Conservation (phyloP, 1,140 invertebrate species). For the Drosophila gunungcola region DNA sequence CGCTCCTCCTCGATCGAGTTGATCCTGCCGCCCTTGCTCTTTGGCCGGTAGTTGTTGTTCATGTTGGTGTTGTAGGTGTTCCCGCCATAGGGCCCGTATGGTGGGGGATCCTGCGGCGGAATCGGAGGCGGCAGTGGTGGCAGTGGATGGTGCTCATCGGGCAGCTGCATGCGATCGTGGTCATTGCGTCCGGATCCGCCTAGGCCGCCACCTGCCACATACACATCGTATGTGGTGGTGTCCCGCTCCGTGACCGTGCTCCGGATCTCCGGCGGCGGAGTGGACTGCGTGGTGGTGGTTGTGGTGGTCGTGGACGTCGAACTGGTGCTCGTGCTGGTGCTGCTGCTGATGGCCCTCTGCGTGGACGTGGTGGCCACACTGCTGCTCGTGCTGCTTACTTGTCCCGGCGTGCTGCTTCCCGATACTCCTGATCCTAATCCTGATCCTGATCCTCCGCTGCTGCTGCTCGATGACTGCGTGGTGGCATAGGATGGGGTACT, state of each 20-base stretch:
- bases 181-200: slow-evolving; percentile 39
- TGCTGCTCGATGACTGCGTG: slow-evolving; percentile 55
- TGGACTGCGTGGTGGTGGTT: slow-evolving; percentile 69
- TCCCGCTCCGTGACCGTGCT: slow-evolving; percentile 73
- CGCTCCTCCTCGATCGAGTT: slow-evolving; percentile 90
- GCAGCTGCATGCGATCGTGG: slow-evolving; percentile 67
- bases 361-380: slow-evolving; percentile 50
- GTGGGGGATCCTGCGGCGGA: slow-evolving; percentile 64
- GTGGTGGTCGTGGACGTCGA: slow-evolving; percentile 59
- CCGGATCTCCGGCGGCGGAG: slow-evolving; percentile 61
- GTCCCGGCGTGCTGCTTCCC: slow-evolving; percentile 34
- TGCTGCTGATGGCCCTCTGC: slow-evolving; percentile 57
- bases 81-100: slow-evolving; percentile 80
- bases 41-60: slow-evolving; percentile 77
- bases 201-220: slow-evolving; percentile 40
- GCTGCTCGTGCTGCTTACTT: slow-evolving; percentile 55
- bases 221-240: slow-evolving; percentile 72
- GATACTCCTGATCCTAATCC: slow-evolving; percentile 8
- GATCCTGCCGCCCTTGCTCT: slow-evolving; percentile 87
- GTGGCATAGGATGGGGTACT: slow-evolving; percentile 63
- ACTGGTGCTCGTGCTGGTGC: slow-evolving; percentile 44
- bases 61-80: slow-evolving; percentile 68
- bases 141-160: slow-evolving; percentile 76
- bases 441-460: slow-evolving; percentile 19
- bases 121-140: slow-evolving; percentile 73